Base-by-base conservation (phyloP, 2,797 vertebrate genomes). In the Urosaurus nigricauda region DNA sequence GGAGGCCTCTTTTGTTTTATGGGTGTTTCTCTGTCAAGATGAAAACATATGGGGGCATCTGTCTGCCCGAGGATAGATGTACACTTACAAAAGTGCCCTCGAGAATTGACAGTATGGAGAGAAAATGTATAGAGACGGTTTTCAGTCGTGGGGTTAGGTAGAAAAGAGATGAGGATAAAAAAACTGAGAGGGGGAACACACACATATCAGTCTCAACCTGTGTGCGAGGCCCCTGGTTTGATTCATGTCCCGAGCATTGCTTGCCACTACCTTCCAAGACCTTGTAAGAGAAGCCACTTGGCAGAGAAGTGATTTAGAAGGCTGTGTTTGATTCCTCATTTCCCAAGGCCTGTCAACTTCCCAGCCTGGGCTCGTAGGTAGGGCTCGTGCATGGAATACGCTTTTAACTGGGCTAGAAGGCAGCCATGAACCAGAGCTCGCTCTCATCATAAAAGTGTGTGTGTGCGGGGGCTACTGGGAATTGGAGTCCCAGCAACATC, bases 211-310 rank as follows among this genome's bases (percentile, higher is more conserved):
- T 24, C 43, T 65, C 73, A 11, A 8, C 29, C 47, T 77, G 47
- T 65, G 5, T 47, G 63, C 73, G 5, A 43, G 81, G 78, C 78
- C 2, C 26, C 88, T 63, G 74, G 85, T 26, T 90, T 92, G 90
- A 92, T 92, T 91, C 90, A 77, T 89, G 90, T 91, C 83, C 91
- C 47, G 70, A 83, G 70, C 60, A 3, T 12, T 1, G 6, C 13
- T 2, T 17, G 86, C 83, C 53, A 78, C 56, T 89, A 87, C 75
- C 63, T 0, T 78, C 73, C 19, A 75, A 71, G 78, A 0, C 79
- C 47, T 84, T 86, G 32, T 32, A n/a, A 60, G 51, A 81, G 60
- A 85, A 90, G 81, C 80, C 43, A 83, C 70, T 77, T 47, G 83
- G 37, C 79, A 40, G n/a, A 16, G 79, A 85, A 47, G 84, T 21